A percentile compares a stretch with the other conserved stretches of the same genome.
phyloP scores from a whole-genome alignment of 2,113 vertebrate genomes.

The Actenoides lindsayi region DNA sequence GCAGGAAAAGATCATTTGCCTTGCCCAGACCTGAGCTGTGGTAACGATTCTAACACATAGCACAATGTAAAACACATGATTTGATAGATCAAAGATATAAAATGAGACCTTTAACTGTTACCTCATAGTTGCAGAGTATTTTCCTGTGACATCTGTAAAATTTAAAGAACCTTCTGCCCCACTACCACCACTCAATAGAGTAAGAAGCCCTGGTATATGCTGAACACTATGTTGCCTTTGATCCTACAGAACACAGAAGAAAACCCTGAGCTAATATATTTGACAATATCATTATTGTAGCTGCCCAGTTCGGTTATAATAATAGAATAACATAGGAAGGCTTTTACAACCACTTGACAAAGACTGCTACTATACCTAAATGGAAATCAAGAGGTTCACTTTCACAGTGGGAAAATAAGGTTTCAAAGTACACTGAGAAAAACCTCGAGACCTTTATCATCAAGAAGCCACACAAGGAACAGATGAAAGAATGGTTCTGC shows the following conservation, averaged over 20 bases:
- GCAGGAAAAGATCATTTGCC: neutral
- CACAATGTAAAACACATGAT: neutral
- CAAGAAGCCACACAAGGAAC: neutral
- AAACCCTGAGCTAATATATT: neutral
- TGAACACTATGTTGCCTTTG: neutral
- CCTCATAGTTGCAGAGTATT: neutral
- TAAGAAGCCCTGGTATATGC: neutral
- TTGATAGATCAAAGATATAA: neutral
- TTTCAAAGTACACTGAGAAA: neutral
- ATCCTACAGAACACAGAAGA: neutral
- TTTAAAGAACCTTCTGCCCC: neutral
- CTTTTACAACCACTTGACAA: neutral
- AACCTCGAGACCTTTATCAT: neutral
- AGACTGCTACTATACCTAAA: neutral
- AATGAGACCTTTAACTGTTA: neutral
- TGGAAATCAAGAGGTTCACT: neutral
- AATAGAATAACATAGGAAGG: neutral
- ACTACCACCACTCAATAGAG: neutral
- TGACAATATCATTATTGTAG: neutral
- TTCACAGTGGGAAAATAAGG: neutral
- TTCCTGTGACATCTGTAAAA: neutral
- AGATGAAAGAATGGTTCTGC: neutral
- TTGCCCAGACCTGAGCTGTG: neutral
- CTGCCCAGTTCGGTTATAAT: neutral
- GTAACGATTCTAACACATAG: neutral